Conservation (phyloP, 1,140 invertebrate species). For the Geopemphigus sp. region DNA sequence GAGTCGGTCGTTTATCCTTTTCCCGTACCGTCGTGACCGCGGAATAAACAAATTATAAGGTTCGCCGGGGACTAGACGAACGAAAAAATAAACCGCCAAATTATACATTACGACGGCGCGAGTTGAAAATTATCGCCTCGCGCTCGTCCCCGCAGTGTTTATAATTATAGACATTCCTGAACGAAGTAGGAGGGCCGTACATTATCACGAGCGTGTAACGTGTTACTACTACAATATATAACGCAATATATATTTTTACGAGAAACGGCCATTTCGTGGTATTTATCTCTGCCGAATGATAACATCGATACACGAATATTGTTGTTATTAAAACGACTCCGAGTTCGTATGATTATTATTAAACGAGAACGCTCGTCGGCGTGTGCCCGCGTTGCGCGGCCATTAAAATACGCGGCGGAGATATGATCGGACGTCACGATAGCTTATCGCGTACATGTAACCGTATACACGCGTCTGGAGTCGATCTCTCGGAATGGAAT, state of each 20-base stretch:
- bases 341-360: neutral
- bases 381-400: neutral
- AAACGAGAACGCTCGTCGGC: neutral
- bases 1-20: slow-evolving; percentile 19
- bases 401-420: neutral
- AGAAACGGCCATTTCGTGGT: slow-evolving; percentile 10
- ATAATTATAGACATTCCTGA: slow-evolving; percentile 17
- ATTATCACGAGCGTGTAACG: slow-evolving; percentile 20
- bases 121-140: slow-evolving; percentile 35
- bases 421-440: neutral
- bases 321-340: slow-evolving; percentile 19
- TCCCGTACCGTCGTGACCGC: slow-evolving; percentile 14
- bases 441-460: no score
- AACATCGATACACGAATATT: slow-evolving; percentile 12
- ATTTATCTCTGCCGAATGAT: slow-evolving; percentile 17
- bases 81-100: neutral
- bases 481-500: no score
- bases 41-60: slow-evolving; percentile 41
- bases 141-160: neutral
- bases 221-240: no score
- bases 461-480: no score
- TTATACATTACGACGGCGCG: neutral
- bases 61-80: slow-evolving; percentile 1
- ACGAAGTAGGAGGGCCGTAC: neutral
- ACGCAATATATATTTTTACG: no score